Evolutionary conservation across 1,140 invertebrate genomes (phyloP).

Genomic region (Trichogramma pretiosum): DNA sequence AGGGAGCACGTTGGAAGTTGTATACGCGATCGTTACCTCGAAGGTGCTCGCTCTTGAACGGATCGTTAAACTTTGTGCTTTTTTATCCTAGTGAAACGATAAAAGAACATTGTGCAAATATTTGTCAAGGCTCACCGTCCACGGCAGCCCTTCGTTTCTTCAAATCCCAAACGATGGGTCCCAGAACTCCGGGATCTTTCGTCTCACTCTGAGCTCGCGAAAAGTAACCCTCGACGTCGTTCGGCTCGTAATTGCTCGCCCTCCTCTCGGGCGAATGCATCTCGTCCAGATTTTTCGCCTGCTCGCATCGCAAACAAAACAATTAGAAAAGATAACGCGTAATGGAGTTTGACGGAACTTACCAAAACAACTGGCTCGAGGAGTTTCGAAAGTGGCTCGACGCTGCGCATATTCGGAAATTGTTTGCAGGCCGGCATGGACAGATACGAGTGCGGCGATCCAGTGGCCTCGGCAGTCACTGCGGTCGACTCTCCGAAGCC

Average conservation of each 20-base stretch:
- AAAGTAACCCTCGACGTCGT: slow-evolving; percentile 23
- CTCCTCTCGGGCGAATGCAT: slow-evolving; percentile 32
- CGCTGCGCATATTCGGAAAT: slow-evolving; percentile 62
- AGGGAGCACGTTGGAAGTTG: too few species aligned
- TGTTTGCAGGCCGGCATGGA: slow-evolving; percentile 74
- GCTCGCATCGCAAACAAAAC: too few species aligned
- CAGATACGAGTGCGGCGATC: slow-evolving; percentile 59
- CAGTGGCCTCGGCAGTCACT: slow-evolving; percentile 29
- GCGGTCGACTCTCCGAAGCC: slow-evolving; percentile 25
- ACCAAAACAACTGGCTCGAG: slow-evolving; percentile 59
- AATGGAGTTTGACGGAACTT: too few species aligned
- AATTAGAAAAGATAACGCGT: too few species aligned
- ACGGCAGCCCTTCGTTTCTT: slow-evolving; percentile 41
- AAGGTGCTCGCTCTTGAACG: background rate
- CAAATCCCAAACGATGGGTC: slow-evolving; percentile 71
- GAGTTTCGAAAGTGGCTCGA: slow-evolving; percentile 67
- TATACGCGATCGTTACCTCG: background rate
- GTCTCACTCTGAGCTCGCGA: slow-evolving; percentile 36
- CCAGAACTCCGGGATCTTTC: slow-evolving; percentile 73
- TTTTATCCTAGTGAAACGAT: background rate
- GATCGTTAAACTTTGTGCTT: background rate
- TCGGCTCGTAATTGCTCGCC: slow-evolving; percentile 18
- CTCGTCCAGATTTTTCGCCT: slow-evolving; percentile 37
- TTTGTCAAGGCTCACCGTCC: too few species aligned
- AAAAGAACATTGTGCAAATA: too few species aligned